Evolutionary conservation across 2,113 vertebrate genomes (phyloP), one percentile per base, ranked within the genome.

Genomic region (Clupea harengus): DNA sequence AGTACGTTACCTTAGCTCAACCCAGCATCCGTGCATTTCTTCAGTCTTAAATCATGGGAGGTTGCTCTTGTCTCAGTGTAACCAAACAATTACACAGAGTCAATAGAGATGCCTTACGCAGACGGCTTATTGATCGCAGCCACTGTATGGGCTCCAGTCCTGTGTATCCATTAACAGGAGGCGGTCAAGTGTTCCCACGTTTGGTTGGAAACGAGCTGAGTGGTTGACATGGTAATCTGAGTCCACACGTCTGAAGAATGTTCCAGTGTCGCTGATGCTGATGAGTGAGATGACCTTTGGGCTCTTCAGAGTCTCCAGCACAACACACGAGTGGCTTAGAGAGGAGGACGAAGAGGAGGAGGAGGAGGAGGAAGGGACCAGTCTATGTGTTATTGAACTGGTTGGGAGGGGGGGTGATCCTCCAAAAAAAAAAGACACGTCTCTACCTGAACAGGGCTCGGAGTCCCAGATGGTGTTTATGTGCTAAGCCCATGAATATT

Each of bases 11-110:
- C 25, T 10, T 10, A 72, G 10, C n/a, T 32, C 32, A 72, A 32
- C 64, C 25, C 72, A 13, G 67, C 25, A 75, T 8, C 67, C 25
- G 13, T 32, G 28, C 10, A 78, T 39, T 78, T 78, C 72, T 39
- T 32, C 15, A 17, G 32, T 78, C 72, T 78, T 11, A 78, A 39
- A 78, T 78, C 28, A 39, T 44, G 72, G 32, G 72, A 78, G 39
- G 28, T 44, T 78, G 72, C 28, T 78, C 5, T 78, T 39, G 72
- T 44, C 72, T 78, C 32, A 39, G 72, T 39, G 72, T 78, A 44
- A 78, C 72, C 72, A 78, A 78, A 78, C 72, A 78, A 78, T 78
- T 78, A 78, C 72, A 39, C 10, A 17, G 13, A 78, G 72, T 78
- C 72, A 78, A 78, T 78, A 39, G 72, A 78, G 72, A 78, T 32